Base-by-base conservation (phyloP, 2,888 invertebrate genomes). In the Ametastegia equiseti region DNA sequence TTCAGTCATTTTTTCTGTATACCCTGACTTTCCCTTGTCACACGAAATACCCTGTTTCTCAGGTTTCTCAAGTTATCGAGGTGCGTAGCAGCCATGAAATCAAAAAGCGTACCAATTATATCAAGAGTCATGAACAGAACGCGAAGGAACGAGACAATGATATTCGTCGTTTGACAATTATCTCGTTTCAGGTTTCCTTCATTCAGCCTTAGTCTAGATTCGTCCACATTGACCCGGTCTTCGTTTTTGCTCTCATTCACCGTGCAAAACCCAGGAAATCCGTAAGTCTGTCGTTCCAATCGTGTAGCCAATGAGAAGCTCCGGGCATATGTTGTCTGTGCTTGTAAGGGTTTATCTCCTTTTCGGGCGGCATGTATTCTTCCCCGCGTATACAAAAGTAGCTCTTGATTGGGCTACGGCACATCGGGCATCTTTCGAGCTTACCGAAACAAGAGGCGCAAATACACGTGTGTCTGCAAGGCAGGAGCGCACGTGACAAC, bases 361-460 rank as follows among this genome's bases (percentile, higher is more conserved):
- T 89, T 78, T 92, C 92, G 42, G 89, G 86, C 13, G 94, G 94
- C 94, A 94, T 92, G 91, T 96, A 96, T 82, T 96, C 96, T 87
- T 96, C 96, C 85, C 95, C 94, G 63, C 96, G 92, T 88, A 96
- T 97, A 91, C 96, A 96, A 93, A 97, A 97, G 93, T 96, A 97
- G 88, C 96, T 96, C 85, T 95, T 95, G 88, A 97, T 97, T 63
- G 94, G 95, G 86, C 96, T 95, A 82, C 97, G 94, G 92, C 97
- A 97, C 93, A 97, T 96, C 27, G 97, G 97, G 90, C 97, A 97
- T 86, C 96, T 94, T 90, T 97, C 96, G 85, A 97, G 92, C 90
- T 96, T 96, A 67, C 95, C 94, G 88, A 97, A 95, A 89, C 97
- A 97, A 67, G 95, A 93, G 33, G 95, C 95, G 91, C 97, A 97